Conservation (phyloP, 1,140 invertebrate species). For the Cherax destructor region DNA sequence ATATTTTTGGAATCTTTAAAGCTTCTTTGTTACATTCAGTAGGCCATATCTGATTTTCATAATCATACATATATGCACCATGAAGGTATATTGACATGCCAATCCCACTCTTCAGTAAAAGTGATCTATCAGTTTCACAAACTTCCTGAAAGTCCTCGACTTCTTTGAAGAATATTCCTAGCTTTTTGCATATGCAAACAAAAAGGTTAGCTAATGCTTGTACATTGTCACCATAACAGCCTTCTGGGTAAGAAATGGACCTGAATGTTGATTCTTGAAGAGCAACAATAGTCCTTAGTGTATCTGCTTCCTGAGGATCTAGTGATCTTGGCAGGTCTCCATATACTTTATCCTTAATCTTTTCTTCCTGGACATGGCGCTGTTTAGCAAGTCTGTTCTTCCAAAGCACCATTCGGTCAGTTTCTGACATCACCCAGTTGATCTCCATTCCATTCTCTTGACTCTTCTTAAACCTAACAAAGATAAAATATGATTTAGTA, state of each 20-base stretch:
- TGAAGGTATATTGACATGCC: slow-evolving; percentile 66
- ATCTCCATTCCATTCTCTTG: slow-evolving; percentile 66
- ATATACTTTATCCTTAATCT: slow-evolving; percentile 42
- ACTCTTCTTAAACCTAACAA: slow-evolving; percentile 64
- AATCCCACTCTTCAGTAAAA: slow-evolving; percentile 63
- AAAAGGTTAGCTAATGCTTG: slow-evolving; percentile 63
- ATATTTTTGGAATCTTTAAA: slow-evolving; percentile 43
- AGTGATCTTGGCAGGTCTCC: slow-evolving; percentile 42
- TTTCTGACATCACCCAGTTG: slow-evolving; percentile 63
- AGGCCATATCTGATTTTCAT: slow-evolving; percentile 55
- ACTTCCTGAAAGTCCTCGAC: slow-evolving; percentile 53
- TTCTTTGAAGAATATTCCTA: slow-evolving; percentile 48
- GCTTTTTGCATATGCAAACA: slow-evolving; percentile 65
- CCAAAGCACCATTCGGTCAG: slow-evolving; percentile 62
- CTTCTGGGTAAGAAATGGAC: slow-evolving; percentile 51
- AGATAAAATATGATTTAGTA: not conserved
- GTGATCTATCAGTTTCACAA: slow-evolving; percentile 53
- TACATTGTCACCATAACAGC: slow-evolving; percentile 52
- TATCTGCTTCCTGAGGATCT: slow-evolving; percentile 49
- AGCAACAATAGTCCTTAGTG: slow-evolving; percentile 24
- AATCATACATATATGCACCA: slow-evolving; percentile 62
- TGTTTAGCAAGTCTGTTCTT: slow-evolving; percentile 63
- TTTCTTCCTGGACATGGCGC: slow-evolving; percentile 55
- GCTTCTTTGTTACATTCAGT: slow-evolving; percentile 59
- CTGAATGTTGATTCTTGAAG: slow-evolving; percentile 50